phyloP scores from a whole-genome alignment of 2,113 vertebrate species.

The Melanerpes aurifrons region DNA sequence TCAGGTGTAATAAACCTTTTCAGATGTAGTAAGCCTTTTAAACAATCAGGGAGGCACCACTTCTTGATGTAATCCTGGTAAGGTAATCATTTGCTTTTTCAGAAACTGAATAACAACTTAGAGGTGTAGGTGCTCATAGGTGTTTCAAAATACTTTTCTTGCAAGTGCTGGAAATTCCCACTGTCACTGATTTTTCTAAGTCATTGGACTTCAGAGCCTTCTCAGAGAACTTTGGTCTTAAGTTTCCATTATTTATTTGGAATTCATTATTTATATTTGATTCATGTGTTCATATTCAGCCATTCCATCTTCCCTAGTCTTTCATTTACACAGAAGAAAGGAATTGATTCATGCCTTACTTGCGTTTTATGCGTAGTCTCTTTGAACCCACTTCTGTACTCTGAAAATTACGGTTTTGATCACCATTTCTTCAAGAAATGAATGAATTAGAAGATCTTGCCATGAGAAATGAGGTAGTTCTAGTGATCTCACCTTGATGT shows the following conservation, averaged over 20 bases:
- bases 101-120: background rate
- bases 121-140: background rate
- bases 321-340: background rate
- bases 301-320: background rate
- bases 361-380: background rate
- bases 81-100: background rate
- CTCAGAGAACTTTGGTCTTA: background rate
- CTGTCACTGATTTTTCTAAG: background rate
- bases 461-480: background rate
- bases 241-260: background rate
- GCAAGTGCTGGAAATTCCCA: background rate
- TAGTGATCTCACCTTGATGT: background rate
- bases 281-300: background rate
- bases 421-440: background rate
- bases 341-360: background rate
- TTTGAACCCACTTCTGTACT: background rate
- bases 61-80: background rate
- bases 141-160: background rate
- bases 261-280: background rate
- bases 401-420: background rate
- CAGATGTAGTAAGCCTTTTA: background rate
- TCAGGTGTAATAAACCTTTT: background rate
- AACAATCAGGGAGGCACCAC: background rate
- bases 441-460: background rate
- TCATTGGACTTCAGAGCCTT: background rate